A percentile compares a stretch with the other conserved stretches of the same genome.
Conservation (phyloP, 2,113 vertebrate species). For the Datnioides undecimradiatus region DNA sequence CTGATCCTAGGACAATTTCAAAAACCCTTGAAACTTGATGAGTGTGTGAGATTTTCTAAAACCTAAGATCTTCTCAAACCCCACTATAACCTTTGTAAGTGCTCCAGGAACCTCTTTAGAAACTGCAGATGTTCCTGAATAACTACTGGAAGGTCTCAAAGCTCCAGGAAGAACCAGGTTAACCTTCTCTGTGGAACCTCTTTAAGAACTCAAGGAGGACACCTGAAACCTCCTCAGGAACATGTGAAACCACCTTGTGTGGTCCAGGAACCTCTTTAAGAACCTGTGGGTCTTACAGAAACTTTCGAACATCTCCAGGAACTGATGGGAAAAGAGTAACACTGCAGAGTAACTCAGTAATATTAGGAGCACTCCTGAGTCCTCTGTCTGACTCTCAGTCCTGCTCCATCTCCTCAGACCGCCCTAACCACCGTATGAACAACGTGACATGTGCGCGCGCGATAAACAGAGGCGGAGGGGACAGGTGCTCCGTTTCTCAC, state of each 20-base stretch:
- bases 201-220: not conserved
- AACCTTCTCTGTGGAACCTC: not conserved
- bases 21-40: not conserved
- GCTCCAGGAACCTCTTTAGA: not conserved
- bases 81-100: not conserved
- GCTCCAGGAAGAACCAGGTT: no score
- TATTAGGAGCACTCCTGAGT: no score
- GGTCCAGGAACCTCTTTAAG: not conserved
- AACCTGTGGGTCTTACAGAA: no score
- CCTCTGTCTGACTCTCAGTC: not conserved
- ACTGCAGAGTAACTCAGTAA: no score
- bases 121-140: no score
- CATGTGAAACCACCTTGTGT: not conserved
- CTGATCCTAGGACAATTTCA: not conserved
- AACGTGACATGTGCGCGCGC: not conserved
- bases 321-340: no score
- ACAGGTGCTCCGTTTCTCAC: constrained; percentile 71
- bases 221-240: not conserved
- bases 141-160: no score
- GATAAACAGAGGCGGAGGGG: constrained; percentile 16
- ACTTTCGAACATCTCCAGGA: not conserved
- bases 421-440: not conserved
- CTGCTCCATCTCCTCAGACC: no score
- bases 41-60: no score
- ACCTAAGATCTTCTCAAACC: not conserved